phyloP scores from a whole-genome alignment of 1,140 invertebrate genomes.

The Drosophila tani region DNA sequence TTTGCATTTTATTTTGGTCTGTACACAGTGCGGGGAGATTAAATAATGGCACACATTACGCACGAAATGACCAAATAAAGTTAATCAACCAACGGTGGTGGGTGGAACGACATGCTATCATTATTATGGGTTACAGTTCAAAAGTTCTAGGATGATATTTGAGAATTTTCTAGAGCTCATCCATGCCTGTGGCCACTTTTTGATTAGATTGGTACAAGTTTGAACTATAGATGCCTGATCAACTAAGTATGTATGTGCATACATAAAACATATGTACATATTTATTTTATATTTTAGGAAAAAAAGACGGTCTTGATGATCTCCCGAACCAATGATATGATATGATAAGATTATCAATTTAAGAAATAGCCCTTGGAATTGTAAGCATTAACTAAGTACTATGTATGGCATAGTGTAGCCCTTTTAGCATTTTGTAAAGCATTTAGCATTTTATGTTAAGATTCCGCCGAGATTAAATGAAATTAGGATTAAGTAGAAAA shows the following conservation, averaged over 20 bases:
- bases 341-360: neutral
- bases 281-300: neutral
- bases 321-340: neutral
- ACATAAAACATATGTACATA: neutral
- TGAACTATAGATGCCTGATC: neutral
- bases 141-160: slow-evolving; percentile 4
- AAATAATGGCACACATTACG: slow-evolving; percentile 8
- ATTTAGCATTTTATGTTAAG: too few relatives aligned
- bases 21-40: neutral
- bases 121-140: neutral
- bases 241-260: neutral
- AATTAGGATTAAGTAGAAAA: too few relatives aligned
- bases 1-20: slow-evolving; percentile 7
- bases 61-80: slow-evolving; percentile 14
- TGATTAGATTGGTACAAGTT: neutral
- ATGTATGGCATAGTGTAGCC: too few relatives aligned
- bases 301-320: neutral
- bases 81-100: slow-evolving; percentile 4
- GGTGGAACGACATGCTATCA: slow-evolving; percentile 3
- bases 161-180: neutral
- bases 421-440: too few relatives aligned
- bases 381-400: too few relatives aligned
- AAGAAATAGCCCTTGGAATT: neutral
- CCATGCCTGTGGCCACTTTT: neutral
- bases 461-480: too few relatives aligned